Base-by-base conservation (phyloP, 2,888 invertebrate genomes). In the Yponomeuta plumbellus region DNA sequence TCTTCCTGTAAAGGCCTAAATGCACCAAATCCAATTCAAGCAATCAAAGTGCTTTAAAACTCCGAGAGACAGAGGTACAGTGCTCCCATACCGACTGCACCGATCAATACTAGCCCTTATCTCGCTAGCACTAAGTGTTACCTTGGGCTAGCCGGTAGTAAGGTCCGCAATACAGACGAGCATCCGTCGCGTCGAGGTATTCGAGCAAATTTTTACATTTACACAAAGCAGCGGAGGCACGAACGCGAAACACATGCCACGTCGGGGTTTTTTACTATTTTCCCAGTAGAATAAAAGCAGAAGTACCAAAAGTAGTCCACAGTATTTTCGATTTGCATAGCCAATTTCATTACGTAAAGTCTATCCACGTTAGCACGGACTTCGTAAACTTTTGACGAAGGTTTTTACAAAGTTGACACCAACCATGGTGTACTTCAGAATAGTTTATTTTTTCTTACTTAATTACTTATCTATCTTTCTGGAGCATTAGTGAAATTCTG, bases 161-260 rank as follows among this genome's bases (percentile, higher is more conserved):
- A 59, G 59, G 59, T 21, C 34, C 34, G 34, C 34, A 34, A 34
- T 8, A 22, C 73, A 73, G 74, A 73, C 77, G 74, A 73, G 74
- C 76, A 80, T 80, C 81, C 79, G 76, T 70, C 76, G 71, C 64
- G 70, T 70, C 72, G 74, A 75, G 74, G 74, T 76, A 76, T 80
- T 82, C 76, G 79, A 76, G 81, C 82, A 84, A 84, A 84, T 84
- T 84, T 83, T 81, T 78, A 79, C 80, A 79, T 80, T 81, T 75
- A 73, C 76, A 79, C 80, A 80, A 80, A 76, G 79, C 78, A 71
- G 70, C 71, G 71, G 69, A 70, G 72, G 74, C 73, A 73, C 74
- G 71, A 73, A 56, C 72, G 76, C 75, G 75, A 34, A 75, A 76
- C 77, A 82, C 80, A 78, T 81, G 78, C 2, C 61, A 23, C 22